A percentile compares a stretch with the other conserved stretches of the same genome.
These are phyloP conservation scores for Helogale parvula DNA, from an alignment of 2,113 vertebrate genomes.

Conservation along the genomic window DNA sequence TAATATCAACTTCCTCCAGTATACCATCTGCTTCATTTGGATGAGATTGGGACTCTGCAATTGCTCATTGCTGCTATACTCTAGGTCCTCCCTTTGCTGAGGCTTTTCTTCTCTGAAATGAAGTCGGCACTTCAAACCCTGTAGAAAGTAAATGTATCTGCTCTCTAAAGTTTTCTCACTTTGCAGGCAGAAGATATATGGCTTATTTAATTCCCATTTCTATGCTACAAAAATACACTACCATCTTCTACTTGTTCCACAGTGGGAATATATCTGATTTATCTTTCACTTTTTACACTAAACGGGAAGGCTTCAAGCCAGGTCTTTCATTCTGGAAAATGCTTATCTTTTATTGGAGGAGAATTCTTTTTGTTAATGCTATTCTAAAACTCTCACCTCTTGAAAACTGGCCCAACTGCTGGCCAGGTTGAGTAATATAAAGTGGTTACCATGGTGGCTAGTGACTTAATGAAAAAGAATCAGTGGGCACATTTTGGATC, in stretches of 20 bases:
- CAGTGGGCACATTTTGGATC: not conserved
- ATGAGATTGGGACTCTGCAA: not conserved
- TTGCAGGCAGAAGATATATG: constrained; percentile 1
- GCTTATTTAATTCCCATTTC: constrained; percentile 60
- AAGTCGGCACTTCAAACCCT: not conserved
- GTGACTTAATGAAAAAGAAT: constrained; percentile 42
- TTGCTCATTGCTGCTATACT: not conserved
- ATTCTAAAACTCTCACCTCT: not conserved
- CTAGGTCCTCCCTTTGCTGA: not conserved
- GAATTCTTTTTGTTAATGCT: constrained; percentile 48
- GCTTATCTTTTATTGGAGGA: not conserved
- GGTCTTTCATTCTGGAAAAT: constrained; percentile 53
- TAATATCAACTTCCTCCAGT: not conserved
- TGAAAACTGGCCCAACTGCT: not conserved
- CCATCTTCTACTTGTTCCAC: constrained; percentile 32
- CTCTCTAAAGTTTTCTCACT: not conserved
- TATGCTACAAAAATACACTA: constrained; percentile 38
- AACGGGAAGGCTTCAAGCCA: constrained; percentile 50
- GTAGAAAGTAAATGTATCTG: constrained; percentile 32
- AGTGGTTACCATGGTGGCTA: constrained; percentile 28
- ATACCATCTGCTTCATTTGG: not conserved
- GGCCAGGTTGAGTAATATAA: constrained; percentile 11
- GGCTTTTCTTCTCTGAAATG: constrained; percentile 33
- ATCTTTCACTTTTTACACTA: constrained; percentile 37
- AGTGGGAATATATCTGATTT: constrained; percentile 46